Conservation (phyloP, 1,140 invertebrate species). For the Bombus impatiens region DNA sequence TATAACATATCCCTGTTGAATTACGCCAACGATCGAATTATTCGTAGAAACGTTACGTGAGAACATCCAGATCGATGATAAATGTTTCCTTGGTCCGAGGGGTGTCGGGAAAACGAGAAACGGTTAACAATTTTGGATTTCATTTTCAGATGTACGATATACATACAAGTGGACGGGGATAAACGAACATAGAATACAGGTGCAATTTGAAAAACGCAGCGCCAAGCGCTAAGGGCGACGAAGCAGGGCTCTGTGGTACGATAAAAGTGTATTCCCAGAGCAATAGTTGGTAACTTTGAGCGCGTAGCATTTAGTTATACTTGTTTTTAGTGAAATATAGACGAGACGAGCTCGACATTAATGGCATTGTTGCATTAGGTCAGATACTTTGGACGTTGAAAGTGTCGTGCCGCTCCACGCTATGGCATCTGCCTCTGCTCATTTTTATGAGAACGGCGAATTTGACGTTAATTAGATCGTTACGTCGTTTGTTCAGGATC, state of each 20-base stretch:
- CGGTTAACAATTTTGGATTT: not conserved
- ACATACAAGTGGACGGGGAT: not conserved
- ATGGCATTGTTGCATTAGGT: conserved; percentile 24
- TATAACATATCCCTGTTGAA: no score
- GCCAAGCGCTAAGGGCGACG: no score
- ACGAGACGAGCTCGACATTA: not conserved
- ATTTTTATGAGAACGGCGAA: not conserved
- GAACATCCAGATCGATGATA: no score
- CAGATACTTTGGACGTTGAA: not conserved
- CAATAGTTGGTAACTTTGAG: not conserved
- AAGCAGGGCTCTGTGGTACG: not conserved
- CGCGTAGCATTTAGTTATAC: conserved; percentile 4
- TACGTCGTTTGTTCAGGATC: not conserved
- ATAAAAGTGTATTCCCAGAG: not conserved
- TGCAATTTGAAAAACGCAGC: not conserved
- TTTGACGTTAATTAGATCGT: conserved; percentile 37
- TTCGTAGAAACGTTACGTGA: no score
- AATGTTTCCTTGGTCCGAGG: no score
- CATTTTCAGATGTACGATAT: not conserved
- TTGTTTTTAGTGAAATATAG: not conserved
- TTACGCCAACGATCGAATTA: no score
- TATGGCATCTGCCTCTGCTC: not conserved
- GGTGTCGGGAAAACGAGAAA: no score
- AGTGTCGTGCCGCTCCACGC: not conserved
- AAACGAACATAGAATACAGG: not conserved